Evolutionary conservation across 2,113 vertebrate species (phyloP), one percentile per base, ranked within the genome.

Genomic region (Otocyon megalotis): DNA sequence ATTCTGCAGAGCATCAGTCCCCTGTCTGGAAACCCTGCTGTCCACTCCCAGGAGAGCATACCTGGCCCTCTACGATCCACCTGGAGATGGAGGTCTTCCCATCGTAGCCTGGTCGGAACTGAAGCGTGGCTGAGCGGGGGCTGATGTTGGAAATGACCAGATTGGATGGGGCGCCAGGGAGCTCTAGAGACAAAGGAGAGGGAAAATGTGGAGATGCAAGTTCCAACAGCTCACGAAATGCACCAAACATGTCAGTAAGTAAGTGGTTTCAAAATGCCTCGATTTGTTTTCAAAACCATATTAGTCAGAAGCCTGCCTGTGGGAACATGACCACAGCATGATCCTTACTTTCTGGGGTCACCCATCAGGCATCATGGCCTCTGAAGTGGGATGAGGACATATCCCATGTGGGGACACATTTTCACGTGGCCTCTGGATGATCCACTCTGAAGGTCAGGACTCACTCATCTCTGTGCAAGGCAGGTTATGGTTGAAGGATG

Each of bases 101-200:
- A 0, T 99, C 99, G 0, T 99, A 98, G 0, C 99, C 99, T 0
- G 99, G 99, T 3, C 99, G 99, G 98, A 99, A 99, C 37, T 99
- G 99, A 2, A 99, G 98, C 0, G 99, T 99, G 93, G 99, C 99
- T 0, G 99, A 99, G 56, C 99, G 99, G 74, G 99, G 99, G 97
- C 99, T 99, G 97, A 99, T 99, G 98, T 99, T 99, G 97, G 99
- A 99, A 87, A 99, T 99, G 97, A 99, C 99, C 67, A 99, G 98
- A 95, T 99, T 99, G 83, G 99, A 99, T 0, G 99, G 99, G 43
- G 99, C 99, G 3, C 99, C 99, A 6, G 99, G 99, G 94, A 99
- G 99, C 79, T 99, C 99, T 99, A 30, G 35, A 60, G 53, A 54
- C 3, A 37, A 13, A 84, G 0, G 19, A 87, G 37, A 89, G 94